Base-by-base conservation (phyloP, 2,888 invertebrate genomes). In the Drosophila subquinaria region DNA sequence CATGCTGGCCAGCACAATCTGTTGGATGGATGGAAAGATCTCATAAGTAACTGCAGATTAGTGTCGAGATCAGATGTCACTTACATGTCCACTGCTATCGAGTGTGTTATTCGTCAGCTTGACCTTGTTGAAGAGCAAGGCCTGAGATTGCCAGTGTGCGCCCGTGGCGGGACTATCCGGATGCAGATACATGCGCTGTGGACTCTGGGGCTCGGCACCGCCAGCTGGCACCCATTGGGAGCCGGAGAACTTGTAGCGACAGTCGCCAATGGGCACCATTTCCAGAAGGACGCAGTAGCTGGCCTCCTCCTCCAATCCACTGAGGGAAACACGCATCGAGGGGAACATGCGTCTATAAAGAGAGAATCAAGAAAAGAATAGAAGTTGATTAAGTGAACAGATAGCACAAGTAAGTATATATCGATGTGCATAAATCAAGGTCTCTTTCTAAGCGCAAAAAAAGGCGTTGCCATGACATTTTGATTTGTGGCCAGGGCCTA, bases 1-100 rank as follows among this genome's bases (percentile, higher is more conserved):
- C 99, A 99, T 99, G 35, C 98, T 98, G 40, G 97, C 97, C 73
- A 99, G 93, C 2, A 97, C 96, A 90, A 98, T 95, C 97, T 97
- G 94, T 1, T 8, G 92, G 76, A 86, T 40, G 65, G 74, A 90
- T 27, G 67, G 33, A 8, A 47, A 84, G 2, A 35, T 6, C 5
- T 3, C 3, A 3, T 57, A 15, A 64, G 51, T 65, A 59, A 57
- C 27, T 70, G 50, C 9, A 35, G 10, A 57, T 38, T 11, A 4
- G 9, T 27, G 11, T 5, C 9, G 10, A 20, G 15, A 11, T 27
- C 17, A 9, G 13, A 35, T 45, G 27, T 5, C 6, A 94, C 96
- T 95, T 94, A 96, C 95, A 92, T 97, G 97, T 88, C 96, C 97
- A 76, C 95, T 95, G 67, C 95, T 95, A 89, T 96, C 97, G 92